Conservation (phyloP, 2,888 invertebrate species). For the Acanthosoma haemorrhoidale region DNA sequence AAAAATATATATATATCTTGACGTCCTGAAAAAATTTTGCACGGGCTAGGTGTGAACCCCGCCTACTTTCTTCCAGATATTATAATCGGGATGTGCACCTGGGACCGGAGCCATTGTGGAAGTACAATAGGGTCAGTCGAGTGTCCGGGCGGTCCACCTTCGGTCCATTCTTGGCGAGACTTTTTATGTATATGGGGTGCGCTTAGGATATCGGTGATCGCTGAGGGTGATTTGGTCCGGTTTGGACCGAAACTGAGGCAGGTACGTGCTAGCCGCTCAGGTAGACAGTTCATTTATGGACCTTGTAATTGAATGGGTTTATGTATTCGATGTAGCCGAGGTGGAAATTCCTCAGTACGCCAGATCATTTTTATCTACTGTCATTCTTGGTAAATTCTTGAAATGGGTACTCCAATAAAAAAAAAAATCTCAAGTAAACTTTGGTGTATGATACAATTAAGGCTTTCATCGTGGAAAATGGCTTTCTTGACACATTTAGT, state of each 20-base stretch:
- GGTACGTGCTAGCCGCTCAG: background rate
- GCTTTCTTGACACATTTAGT: too few relatives aligned
- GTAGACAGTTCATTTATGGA: too few relatives aligned
- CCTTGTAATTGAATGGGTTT: too few relatives aligned
- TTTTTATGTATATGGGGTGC: slow-evolving; percentile 5
- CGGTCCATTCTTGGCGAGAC: background rate
- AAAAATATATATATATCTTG: background rate
- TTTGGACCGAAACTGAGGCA: background rate
- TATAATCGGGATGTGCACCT: slow-evolving; percentile 4
- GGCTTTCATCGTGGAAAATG: too few relatives aligned
- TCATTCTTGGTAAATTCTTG: too few relatives aligned
- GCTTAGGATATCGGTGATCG: background rate
- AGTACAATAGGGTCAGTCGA: background rate
- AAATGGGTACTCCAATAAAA: too few relatives aligned
- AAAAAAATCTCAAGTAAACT: too few relatives aligned
- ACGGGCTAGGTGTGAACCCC: slow-evolving; percentile 4
- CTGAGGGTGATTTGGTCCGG: background rate
- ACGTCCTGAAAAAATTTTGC: background rate
- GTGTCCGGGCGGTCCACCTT: background rate
- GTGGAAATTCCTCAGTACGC: too few relatives aligned
- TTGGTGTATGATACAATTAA: too few relatives aligned
- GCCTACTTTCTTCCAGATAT: background rate
- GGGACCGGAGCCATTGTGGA: background rate
- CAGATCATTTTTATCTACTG: too few relatives aligned
- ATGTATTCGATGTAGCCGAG: too few relatives aligned